Evolutionary conservation across 1,140 invertebrate species (phyloP).

Genomic region (Cecropterus lyciades): DNA sequence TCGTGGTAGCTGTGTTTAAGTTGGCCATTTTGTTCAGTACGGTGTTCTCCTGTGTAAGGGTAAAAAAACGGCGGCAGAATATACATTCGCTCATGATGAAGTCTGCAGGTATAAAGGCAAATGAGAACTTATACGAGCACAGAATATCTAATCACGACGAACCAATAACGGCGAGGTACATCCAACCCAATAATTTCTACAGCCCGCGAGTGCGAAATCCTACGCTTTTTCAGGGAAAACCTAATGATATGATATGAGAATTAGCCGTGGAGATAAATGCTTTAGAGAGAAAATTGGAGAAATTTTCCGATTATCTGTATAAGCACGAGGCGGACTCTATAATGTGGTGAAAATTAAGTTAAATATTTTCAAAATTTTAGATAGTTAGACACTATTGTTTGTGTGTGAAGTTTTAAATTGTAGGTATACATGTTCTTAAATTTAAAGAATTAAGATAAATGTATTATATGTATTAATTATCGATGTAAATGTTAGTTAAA

Average conservation of each 20-base stretch:
- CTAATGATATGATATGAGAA: slow-evolving; percentile 83
- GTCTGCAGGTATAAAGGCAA: slow-evolving; percentile 61
- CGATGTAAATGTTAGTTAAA: too few relatives aligned
- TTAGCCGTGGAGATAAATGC: slow-evolving; percentile 83
- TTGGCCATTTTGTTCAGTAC: slow-evolving; percentile 88
- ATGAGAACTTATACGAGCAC: slow-evolving; percentile 76
- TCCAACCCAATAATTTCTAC: slow-evolving; percentile 82
- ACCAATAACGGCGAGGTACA: slow-evolving; percentile 74
- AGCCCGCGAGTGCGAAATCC: slow-evolving; percentile 77
- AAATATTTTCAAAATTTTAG: too few relatives aligned
- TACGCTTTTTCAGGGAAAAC: slow-evolving; percentile 74
- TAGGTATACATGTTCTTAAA: too few relatives aligned
- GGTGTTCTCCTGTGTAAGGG: slow-evolving; percentile 87
- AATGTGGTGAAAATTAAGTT: slow-evolving; percentile 78
- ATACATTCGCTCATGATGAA: slow-evolving; percentile 69
- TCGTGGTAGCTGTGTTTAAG: slow-evolving; percentile 88
- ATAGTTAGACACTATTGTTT: too few relatives aligned
- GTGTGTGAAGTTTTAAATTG: too few relatives aligned
- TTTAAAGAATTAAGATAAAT: background rate
- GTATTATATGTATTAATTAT: slow-evolving; percentile 1
- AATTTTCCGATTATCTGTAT: slow-evolving; percentile 77
- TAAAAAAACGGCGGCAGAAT: slow-evolving; percentile 68
- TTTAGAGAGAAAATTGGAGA: slow-evolving; percentile 81
- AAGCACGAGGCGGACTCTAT: slow-evolving; percentile 82
- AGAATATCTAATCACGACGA: slow-evolving; percentile 68